phyloP scores from a whole-genome alignment of 2,888 invertebrate species.

The Meta bourneti region DNA sequence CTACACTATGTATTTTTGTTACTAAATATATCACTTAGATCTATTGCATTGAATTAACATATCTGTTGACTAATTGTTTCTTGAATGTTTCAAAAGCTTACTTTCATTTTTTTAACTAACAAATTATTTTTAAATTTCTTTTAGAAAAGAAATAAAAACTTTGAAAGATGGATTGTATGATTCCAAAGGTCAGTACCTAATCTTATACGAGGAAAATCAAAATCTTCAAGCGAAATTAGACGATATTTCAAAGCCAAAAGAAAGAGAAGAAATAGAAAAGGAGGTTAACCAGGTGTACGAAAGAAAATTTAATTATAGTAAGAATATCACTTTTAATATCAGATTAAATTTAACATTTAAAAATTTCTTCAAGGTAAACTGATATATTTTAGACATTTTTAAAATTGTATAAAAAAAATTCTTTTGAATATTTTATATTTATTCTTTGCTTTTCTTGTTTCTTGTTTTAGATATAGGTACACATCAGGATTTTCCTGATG shows the following conservation, averaged over 20 bases:
- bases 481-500: no score
- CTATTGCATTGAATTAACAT: no score
- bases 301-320: conserved; percentile 45
- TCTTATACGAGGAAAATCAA: conserved; percentile 56
- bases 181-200: conserved; percentile 44
- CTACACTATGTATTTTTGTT: no score
- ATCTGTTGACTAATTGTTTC: neutral
- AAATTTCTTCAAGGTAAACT: neutral
- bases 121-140: neutral
- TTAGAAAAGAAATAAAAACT: conserved; percentile 40
- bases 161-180: conserved; percentile 53
- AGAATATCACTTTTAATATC: neutral
- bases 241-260: conserved; percentile 43
- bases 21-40: no score
- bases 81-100: neutral
- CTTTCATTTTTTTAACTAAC: neutral
- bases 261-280: conserved; percentile 59
- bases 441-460: no score
- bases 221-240: conserved; percentile 35
- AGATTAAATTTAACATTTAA: neutral
- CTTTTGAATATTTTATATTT: no score
- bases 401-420: no score
- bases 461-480: no score
- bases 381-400: no score
- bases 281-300: conserved; percentile 51